A percentile compares a stretch with the other conserved stretches of the same genome.
Evolutionary conservation across 2,888 invertebrate genomes (phyloP).

Genomic region (Stenichneumon culpator): DNA sequence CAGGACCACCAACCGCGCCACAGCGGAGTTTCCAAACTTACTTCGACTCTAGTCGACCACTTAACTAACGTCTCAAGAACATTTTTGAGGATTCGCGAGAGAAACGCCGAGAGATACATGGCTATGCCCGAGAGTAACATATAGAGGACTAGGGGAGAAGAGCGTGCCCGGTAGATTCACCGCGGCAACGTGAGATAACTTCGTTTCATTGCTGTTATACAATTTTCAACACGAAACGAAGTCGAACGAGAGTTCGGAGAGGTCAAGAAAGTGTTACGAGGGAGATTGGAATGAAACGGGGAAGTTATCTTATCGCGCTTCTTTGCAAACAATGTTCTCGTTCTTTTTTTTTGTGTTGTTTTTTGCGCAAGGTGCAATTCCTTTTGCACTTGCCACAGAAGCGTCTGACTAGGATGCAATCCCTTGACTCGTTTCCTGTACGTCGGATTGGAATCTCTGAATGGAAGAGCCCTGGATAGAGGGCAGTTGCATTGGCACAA

Average conservation of each 20-base stretch:
- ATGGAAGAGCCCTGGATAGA: neutral
- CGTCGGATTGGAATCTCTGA: neutral
- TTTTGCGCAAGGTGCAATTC: no score
- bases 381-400: no score
- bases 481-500: neutral
- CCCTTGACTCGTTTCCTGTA: neutral
- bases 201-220: constrained; percentile 59
- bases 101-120: constrained; percentile 46
- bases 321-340: neutral
- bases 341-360: no score
- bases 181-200: constrained; percentile 65
- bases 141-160: neutral
- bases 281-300: neutral
- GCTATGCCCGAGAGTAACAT: constrained; percentile 1
- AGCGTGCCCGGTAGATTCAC: constrained; percentile 45
- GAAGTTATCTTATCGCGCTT: constrained; percentile 10
- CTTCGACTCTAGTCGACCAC: constrained; percentile 68
- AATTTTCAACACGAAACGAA: constrained; percentile 46
- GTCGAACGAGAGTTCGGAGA: neutral
- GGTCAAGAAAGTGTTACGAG: constrained; percentile 24
- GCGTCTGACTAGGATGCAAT: neutral
- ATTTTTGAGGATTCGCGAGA: constrained; percentile 64
- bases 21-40: constrained; percentile 65
- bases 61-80: constrained; percentile 68
- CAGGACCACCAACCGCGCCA: constrained; percentile 51